These are phyloP conservation scores for Hypotaenidia okinawae DNA, from an alignment of 2,797 vertebrate genomes.

Conservation along the genomic window DNA sequence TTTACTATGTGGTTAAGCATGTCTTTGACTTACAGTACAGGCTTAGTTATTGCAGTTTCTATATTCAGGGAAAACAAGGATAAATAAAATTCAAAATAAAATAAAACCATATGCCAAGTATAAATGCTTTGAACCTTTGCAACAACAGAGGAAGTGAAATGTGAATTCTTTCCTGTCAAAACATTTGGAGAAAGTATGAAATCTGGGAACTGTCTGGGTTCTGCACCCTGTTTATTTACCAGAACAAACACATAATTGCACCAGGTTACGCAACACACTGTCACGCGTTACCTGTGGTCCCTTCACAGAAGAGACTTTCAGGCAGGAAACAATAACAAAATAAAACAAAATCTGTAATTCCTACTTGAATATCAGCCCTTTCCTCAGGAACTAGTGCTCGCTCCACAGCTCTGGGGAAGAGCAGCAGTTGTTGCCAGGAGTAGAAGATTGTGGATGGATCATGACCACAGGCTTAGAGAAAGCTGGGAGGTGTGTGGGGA, in stretches of 20 bases:
- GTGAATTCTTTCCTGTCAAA: conserved; percentile 45
- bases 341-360: background rate
- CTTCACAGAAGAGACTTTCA: background rate
- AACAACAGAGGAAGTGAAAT: conserved; percentile 46
- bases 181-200: conserved; percentile 31
- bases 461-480: background rate
- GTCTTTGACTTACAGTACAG: background rate
- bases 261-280: background rate
- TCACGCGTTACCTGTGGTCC: rapidly evolving
- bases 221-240: background rate
- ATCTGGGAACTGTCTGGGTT: background rate
- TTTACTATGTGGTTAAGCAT: background rate
- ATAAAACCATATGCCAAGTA: conserved; percentile 38
- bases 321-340: background rate
- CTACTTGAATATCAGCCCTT: background rate
- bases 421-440: background rate
- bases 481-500: background rate
- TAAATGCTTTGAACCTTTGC: conserved; percentile 37
- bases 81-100: conserved; percentile 39
- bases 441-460: background rate
- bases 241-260: background rate
- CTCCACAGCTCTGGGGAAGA: background rate
- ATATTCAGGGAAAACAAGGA: conserved; percentile 21
- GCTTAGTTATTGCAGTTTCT: background rate
- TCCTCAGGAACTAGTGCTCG: background rate